phyloP scores from a whole-genome alignment of 2,113 vertebrate genomes.

The Pan paniscus region DNA sequence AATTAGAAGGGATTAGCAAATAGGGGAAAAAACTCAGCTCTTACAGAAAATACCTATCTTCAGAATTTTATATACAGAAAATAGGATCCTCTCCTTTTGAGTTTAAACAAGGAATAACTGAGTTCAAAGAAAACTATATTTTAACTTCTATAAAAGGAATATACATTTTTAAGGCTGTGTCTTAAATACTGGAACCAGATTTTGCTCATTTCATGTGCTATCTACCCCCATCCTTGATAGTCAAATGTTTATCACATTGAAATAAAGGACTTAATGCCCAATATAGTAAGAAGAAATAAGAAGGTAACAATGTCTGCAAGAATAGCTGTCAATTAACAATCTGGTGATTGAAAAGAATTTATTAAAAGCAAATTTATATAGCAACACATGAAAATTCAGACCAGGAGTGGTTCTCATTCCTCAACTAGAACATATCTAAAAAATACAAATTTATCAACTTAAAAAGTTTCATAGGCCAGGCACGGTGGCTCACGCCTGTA shows the following conservation, averaged over 20 bases:
- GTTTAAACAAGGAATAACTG: conserved; percentile 1
- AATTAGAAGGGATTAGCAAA: neutral
- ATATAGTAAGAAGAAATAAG: neutral
- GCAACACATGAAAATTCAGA: neutral
- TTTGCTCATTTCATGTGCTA: neutral
- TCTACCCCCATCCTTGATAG: neutral
- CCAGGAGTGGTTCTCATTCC: neutral
- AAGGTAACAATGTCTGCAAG: neutral
- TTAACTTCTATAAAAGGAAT: conserved; percentile 30
- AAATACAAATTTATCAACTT: neutral
- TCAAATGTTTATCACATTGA: neutral
- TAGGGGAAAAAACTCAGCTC: neutral
- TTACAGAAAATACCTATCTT: neutral
- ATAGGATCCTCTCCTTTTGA: neutral
- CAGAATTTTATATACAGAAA: conserved; percentile 27
- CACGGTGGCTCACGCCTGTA: too few species aligned
- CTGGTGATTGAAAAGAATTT: neutral
- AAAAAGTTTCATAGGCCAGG: too few species aligned
- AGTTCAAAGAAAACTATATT: conserved; percentile 1
- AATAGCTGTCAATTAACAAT: neutral
- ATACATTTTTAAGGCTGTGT: neutral
- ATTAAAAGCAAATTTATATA: neutral
- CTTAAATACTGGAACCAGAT: neutral
- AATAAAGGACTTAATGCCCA: neutral
- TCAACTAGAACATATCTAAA: neutral